Evolutionary conservation across 2,797 vertebrate genomes (phyloP), one percentile per base, ranked within the genome.

Genomic region (Echeneis naucrates): DNA sequence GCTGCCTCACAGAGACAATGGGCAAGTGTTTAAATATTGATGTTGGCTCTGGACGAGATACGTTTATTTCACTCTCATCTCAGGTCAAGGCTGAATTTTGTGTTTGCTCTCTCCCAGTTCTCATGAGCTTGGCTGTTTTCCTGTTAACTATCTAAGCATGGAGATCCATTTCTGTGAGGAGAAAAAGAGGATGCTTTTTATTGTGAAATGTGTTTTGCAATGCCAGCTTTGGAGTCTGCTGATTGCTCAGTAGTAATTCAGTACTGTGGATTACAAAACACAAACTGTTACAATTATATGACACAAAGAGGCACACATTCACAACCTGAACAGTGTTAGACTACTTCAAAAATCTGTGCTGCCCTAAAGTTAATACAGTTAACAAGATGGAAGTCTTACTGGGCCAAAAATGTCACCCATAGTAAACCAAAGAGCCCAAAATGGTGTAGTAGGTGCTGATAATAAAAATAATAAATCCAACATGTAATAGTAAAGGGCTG

Each of bases 11-110:
- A 78, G 78, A 68, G 89, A 90, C 87, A 88, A 90, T 85, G 82
- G 57, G 71, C 64, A 65, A 85, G 83, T 77, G 85, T 87, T 91
- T 70, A 83, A 88, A 90, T 89, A 88, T 92, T 89, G 85, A 92
- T 86, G 82, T 75, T 87, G 77, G 78, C 77, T 63, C 45, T 70
- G 59, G 67, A 84, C 77, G 62, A 81, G 79, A 85, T 67, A 61
- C 66, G 73, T 85, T 82, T 81, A 78, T 81, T 83, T 76, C 75
- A 45, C 78, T 75, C 80, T 77, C 77, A 84, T 75, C 73, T 74
- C 47, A 1, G 75, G 89, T 84, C 87, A 87, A 57, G 82, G 88
- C 90, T 74, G 76, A 81, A 63, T 72, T 71, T 76, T 56, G 40
- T 87, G 79, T 89, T 84, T 87, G 84, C 75, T 68, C 61, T 55